Conservation (phyloP, 2,888 invertebrate species). For the Ischnura elegans region DNA sequence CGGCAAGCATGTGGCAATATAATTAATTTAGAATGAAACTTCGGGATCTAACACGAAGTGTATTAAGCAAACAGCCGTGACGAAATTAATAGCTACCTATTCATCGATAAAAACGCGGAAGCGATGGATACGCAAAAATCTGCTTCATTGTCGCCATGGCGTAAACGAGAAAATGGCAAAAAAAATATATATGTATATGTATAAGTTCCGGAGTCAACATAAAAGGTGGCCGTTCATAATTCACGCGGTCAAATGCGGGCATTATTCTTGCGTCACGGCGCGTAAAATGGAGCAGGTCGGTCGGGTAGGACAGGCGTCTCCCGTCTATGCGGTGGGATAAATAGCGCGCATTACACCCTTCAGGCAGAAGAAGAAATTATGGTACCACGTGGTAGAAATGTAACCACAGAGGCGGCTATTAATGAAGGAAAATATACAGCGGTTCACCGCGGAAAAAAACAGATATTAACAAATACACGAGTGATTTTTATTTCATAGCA, state of each 20-base stretch:
- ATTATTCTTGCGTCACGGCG: slow-evolving; percentile 48
- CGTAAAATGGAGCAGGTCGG: neutral
- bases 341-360: too few relatives aligned
- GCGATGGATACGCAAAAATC: slow-evolving; percentile 50
- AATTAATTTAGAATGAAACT: slow-evolving; percentile 45
- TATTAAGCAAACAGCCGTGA: neutral
- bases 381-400: too few relatives aligned
- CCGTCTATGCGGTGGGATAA: too few relatives aligned
- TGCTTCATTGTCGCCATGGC: slow-evolving; percentile 26
- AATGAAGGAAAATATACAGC: too few relatives aligned
- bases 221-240: slow-evolving; percentile 55
- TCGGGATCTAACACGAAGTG: neutral
- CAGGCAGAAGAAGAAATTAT: too few relatives aligned
- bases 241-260: slow-evolving; percentile 55
- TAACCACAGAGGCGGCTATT: too few relatives aligned
- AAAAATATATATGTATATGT: slow-evolving; percentile 5
- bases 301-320: neutral
- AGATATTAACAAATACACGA: too few relatives aligned
- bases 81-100: slow-evolving; percentile 15
- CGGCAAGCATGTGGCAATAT: neutral
- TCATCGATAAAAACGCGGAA: neutral
- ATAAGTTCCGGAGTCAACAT: too few relatives aligned
- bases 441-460: too few relatives aligned
- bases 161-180: neutral
- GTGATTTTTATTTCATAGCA: too few relatives aligned